Conservation (phyloP, 37 sponge, comb jelly and placozoan species). For the Axinella damicornis region DNA sequence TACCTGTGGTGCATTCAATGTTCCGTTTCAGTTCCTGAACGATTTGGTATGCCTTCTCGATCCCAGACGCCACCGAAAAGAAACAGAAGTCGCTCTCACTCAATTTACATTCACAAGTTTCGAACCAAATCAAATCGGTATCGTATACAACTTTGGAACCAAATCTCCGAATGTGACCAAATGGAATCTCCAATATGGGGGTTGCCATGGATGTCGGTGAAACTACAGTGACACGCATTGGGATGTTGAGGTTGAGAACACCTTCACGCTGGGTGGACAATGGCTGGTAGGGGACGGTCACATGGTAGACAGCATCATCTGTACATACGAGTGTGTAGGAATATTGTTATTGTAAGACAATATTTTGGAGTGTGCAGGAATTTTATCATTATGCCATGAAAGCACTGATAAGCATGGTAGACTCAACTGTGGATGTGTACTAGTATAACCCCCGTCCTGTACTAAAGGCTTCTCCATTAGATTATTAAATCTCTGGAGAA, state of each 20-base stretch:
- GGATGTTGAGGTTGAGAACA: conserved; percentile 53
- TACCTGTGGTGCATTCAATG: conserved; percentile 27
- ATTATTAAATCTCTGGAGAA: too few species aligned
- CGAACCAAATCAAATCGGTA: conserved; percentile 71
- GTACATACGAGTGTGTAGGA: too few species aligned
- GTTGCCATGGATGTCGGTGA: conserved; percentile 34
- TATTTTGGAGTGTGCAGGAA: too few species aligned
- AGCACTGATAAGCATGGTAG: too few species aligned
- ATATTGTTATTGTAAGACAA: too few species aligned
- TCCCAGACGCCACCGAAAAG: conserved; percentile 53
- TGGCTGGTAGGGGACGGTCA: conserved; percentile 70
- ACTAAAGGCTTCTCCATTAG: too few species aligned
- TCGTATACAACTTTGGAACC: conserved; percentile 34
- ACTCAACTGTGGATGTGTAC: too few species aligned
- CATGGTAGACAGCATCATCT: conserved; percentile 39
- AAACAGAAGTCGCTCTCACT: conserved; percentile 19
- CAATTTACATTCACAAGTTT: conserved; percentile 48
- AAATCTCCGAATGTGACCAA: conserved; percentile 47
- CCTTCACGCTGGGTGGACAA: conserved; percentile 24
- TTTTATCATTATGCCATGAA: too few species aligned
- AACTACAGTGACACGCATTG: conserved; percentile 19
- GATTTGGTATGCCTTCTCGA: conserved; percentile 38
- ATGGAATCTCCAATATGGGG: conserved; percentile 43
- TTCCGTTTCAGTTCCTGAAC: conserved; percentile 33
- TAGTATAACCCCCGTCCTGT: too few species aligned